phyloP scores from a whole-genome alignment of 2,888 invertebrate genomes.

The Melinopterus prodromus region DNA sequence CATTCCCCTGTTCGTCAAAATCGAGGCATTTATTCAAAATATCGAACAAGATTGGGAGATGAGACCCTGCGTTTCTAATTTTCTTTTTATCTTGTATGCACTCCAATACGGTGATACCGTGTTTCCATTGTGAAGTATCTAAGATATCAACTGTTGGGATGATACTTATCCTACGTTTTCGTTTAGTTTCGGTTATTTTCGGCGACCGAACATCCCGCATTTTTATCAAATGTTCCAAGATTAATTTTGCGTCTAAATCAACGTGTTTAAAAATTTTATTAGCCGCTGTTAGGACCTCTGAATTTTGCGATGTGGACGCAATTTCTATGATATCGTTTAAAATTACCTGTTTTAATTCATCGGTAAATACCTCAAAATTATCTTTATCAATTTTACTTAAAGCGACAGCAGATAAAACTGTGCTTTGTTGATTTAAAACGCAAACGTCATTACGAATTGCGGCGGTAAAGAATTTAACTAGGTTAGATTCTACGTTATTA shows the following conservation, averaged over 20 bases:
- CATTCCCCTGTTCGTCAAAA: constrained; percentile 81
- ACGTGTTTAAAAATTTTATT: constrained; percentile 73
- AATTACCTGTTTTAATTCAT: constrained; percentile 60
- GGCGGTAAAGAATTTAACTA: constrained; percentile 68
- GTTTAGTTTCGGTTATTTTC: constrained; percentile 57
- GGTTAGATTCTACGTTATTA: constrained; percentile 50
- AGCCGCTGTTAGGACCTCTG: constrained; percentile 68
- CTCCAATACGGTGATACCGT: constrained; percentile 82
- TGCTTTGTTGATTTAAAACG: neutral
- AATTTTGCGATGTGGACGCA: constrained; percentile 67
- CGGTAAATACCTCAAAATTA: constrained; percentile 64
- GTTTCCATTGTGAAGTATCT: constrained; percentile 76
- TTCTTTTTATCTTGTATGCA: constrained; percentile 87
- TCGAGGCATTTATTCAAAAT: constrained; percentile 80
- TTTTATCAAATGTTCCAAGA: constrained; percentile 66
- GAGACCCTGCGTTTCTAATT: constrained; percentile 69
- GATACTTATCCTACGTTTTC: constrained; percentile 59
- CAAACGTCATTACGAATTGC: constrained; percentile 62
- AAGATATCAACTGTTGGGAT: constrained; percentile 69
- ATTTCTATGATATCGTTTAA: constrained; percentile 65
- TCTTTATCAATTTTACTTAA: constrained; percentile 67
- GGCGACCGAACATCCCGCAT: constrained; percentile 67
- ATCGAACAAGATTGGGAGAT: constrained; percentile 81
- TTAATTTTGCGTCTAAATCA: constrained; percentile 68
- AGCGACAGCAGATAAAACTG: constrained; percentile 57